Evolutionary conservation across 2,888 invertebrate genomes (phyloP), one percentile per base, ranked within the genome.

Genomic region (Xanthia icteritia): DNA sequence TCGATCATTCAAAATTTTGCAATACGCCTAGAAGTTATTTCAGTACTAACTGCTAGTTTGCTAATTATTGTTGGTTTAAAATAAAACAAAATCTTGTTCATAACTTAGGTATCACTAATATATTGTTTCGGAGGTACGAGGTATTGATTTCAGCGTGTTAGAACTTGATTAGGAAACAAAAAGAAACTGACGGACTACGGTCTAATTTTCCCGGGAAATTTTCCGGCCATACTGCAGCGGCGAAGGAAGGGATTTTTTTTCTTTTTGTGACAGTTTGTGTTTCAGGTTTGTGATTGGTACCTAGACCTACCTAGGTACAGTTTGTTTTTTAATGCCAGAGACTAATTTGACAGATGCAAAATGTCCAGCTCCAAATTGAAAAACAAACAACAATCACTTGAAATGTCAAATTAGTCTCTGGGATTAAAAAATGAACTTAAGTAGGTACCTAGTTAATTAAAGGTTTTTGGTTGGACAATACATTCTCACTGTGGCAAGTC

Each of bases 1-100:
- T 56, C 3, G 15, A 42, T 39, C 6, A 15, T 31, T 67, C 11
- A 4, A 73, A 17, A 23, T 42, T 64, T 31, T 58, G n/a, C 23
- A 72, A 72, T 0, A n/a, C 81, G 73, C 64, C 81, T 80, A n/a
- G 23, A 60, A 58, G 15, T 31, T 60, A 15, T 27, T 17, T 71
- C 23, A 20, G 13, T 70, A 61, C 60, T 20, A 39, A 20, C 15
- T 39, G 36, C 36, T 45, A 48, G 9, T 61, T 5, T 48, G 45
- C 63, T 36, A 56, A 56, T 5, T n/a, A 56, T 2, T 17, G 42
- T 45, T 11, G 17, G 6, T 23, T 58, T 17, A 66, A 36, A 67
- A 79, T 15, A 11, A 51, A 60, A 68, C 6, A 36, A 15, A 51
- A 45, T 17, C 13, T 17, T 77, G 11, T 23, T n/a, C 0, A 20